phyloP scores from a whole-genome alignment of 2,797 vertebrate species.

The Benthosema pterotum region DNA sequence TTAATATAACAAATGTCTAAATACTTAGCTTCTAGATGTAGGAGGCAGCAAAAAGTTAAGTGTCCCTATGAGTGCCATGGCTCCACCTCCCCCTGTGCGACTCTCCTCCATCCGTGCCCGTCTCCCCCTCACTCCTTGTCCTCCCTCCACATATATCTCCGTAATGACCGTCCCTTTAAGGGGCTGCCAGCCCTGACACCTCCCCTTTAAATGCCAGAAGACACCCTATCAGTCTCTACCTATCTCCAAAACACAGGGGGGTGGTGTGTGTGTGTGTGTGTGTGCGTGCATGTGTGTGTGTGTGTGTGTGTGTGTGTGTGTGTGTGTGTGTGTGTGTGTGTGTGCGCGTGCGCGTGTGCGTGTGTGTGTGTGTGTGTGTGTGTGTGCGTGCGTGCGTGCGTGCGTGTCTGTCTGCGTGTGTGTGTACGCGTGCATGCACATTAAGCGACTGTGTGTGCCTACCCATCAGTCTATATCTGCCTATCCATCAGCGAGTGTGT shows the following conservation, averaged over 20 bases:
- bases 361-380: conserved; percentile 25
- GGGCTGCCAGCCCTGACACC: conserved; percentile 62
- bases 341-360: conserved; percentile 2
- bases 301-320: conserved; percentile 21
- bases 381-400: not conserved
- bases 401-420: too few species aligned
- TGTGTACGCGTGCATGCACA: not conserved
- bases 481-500: not conserved
- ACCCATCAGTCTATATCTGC: too few species aligned
- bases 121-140: conserved; percentile 26
- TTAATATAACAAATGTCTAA: too few species aligned
- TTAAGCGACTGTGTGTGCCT: not conserved
- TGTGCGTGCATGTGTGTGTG: conserved; percentile 23
- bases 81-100: conserved; percentile 34
- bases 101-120: conserved; percentile 3
- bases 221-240: conserved; percentile 68
- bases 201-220: conserved; percentile 71
- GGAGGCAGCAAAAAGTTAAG: too few species aligned
- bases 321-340: conserved; percentile 19
- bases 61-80: not conserved
- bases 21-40: too few species aligned
- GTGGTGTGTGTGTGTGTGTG: conserved; percentile 40
- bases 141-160: conserved; percentile 62
- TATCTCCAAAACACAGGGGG: conserved; percentile 66
- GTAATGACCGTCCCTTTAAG: conserved; percentile 69